Base-by-base conservation (phyloP, 2,888 invertebrate species). In the Diaphora mendica region DNA sequence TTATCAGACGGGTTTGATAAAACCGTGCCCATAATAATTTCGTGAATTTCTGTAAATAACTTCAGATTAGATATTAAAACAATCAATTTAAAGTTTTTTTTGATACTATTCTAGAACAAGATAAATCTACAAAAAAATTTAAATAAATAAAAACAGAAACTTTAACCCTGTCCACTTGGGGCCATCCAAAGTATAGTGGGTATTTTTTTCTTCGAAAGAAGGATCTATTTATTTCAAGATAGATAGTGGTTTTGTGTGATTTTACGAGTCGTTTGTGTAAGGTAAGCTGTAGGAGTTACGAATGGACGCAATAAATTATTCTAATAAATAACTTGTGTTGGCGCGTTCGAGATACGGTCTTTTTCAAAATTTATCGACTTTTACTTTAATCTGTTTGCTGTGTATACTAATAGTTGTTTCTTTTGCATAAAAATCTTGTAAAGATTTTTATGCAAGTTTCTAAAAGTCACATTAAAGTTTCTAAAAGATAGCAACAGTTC, bases 251-350 rank as follows among this genome's bases (percentile, higher is more conserved):
- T 66, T 66, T 26, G 66, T 39, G 42, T 66, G 66, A 66, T 66
- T 66, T 42, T 66, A 66, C 35, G 66, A 66, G 66, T 66, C 66
- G 42, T 66, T 66, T 42, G 66, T 66, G 66, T 66, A 66, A 66
- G 66, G 66, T 66, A 66, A 66, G 66, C 39, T 42, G 42, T 66
- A 66, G n/a, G n/a, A 39, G 66, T 39, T 66, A 42, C 39, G 39
- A 66, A 66, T 66, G 66, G 66, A 42, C 15, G 39, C 66, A 66
- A 35, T 66, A 39, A 66, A 66, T 66, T 66, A 66, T 66, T n/a
- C 66, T n/a, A 66, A 66, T 66, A 66, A 66, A 66, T 66, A 66
- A 66, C 66, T 66, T 64, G 64, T 64, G 64, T 64, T 64, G 35
- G 64, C 64, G 17, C 33, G 17, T 20, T 35, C 17, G 64, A 20